These are phyloP conservation scores for Ascidia mentula DNA, from an alignment of 23 tunicate species.

Conservation along the genomic window DNA sequence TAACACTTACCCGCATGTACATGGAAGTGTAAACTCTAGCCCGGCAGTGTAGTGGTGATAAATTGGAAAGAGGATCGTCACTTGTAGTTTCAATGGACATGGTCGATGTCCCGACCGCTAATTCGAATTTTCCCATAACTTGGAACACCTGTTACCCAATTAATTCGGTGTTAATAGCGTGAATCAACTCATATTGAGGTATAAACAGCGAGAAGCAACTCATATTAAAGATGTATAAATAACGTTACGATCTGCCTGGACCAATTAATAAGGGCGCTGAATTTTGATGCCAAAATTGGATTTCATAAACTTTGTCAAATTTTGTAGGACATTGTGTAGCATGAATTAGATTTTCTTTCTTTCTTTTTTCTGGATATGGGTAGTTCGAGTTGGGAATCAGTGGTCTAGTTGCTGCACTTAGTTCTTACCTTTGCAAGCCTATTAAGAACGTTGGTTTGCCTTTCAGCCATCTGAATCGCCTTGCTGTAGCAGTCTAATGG, in stretches of 20 bases:
- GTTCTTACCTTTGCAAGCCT: slow-evolving; percentile 60
- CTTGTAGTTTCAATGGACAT: slow-evolving; percentile 61
- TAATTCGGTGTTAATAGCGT: no score
- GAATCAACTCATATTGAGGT: no score
- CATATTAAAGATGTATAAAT: no score
- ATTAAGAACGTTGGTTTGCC: slow-evolving; percentile 47
- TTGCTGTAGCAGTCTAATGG: slow-evolving; percentile 79
- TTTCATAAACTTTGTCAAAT: no score
- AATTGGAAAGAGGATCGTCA: slow-evolving; percentile 18
- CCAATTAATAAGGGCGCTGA: no score
- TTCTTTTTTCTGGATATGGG: no score
- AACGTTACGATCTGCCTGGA: no score
- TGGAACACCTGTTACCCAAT: slow-evolving; percentile 64
- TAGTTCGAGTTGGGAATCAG: no score
- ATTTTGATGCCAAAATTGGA: no score
- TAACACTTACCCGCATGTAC: slow-evolving; percentile 63
- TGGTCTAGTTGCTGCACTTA: neutral
- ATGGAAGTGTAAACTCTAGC: slow-evolving; percentile 65
- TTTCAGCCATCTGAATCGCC: slow-evolving; percentile 76
- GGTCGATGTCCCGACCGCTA: slow-evolving; percentile 79
- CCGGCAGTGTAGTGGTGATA: slow-evolving; percentile 43
- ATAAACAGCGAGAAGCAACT: no score
- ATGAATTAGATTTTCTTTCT: no score
- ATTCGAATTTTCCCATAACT: slow-evolving; percentile 56
- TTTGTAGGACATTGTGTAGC: no score